These are phyloP conservation scores for Drosophila suzukii DNA, from an alignment of 1,140 invertebrate species.

Conservation along the genomic window DNA sequence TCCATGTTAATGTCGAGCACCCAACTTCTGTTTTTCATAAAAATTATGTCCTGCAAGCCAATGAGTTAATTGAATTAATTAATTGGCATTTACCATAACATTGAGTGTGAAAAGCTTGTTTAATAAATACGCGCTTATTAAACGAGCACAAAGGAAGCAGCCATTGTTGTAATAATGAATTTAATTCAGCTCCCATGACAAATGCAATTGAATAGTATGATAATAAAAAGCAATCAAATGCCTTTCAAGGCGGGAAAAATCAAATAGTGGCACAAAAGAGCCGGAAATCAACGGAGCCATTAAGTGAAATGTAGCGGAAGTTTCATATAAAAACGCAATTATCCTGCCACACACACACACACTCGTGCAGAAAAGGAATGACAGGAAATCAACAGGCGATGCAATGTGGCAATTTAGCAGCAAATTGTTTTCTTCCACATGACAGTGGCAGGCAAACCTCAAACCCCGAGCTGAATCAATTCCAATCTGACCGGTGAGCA, in stretches of 20 bases:
- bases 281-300: slow-evolving; percentile 36
- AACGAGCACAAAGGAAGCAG: slow-evolving; percentile 10
- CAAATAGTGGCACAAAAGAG: slow-evolving; percentile 26
- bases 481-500: slow-evolving; percentile 31
- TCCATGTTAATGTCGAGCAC: slow-evolving; percentile 17
- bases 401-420: slow-evolving; percentile 72
- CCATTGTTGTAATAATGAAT: neutral
- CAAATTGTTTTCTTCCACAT: slow-evolving; percentile 73
- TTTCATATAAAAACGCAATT: slow-evolving; percentile 61
- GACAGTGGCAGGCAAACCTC: slow-evolving; percentile 58
- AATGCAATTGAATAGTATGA: slow-evolving; percentile 8
- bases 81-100: slow-evolving; percentile 18
- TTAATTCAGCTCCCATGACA: neutral
- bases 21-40: slow-evolving; percentile 14
- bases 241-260: slow-evolving; percentile 42
- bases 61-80: slow-evolving; percentile 31
- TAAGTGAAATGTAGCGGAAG: slow-evolving; percentile 58
- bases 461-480: slow-evolving; percentile 48
- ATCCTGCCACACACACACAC: slow-evolving; percentile 31
- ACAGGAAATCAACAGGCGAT: slow-evolving; percentile 71
- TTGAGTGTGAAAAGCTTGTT: slow-evolving; percentile 11
- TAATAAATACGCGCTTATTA: slow-evolving; percentile 1
- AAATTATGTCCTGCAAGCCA: slow-evolving; percentile 11
- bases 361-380: slow-evolving; percentile 15
- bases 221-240: slow-evolving; percentile 56